These are phyloP conservation scores for Atrichornis clamosus DNA, from an alignment of 2,113 vertebrate genomes.

Conservation along the genomic window DNA sequence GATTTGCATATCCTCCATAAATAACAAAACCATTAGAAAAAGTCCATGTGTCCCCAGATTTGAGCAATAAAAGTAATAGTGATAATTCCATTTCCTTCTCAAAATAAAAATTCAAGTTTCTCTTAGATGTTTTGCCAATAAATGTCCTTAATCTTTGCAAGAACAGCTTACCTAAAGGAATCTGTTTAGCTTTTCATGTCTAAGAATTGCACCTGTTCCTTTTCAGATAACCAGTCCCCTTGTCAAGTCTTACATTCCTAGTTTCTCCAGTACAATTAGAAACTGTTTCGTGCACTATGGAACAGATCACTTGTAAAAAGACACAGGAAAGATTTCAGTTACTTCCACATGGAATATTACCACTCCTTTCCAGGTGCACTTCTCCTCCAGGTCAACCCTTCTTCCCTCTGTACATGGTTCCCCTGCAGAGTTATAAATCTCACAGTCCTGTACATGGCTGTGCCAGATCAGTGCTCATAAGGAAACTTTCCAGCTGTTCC, in stretches of 20 bases:
- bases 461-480: background rate
- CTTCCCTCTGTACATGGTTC: background rate
- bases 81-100: background rate
- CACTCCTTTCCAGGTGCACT: background rate
- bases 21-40: background rate
- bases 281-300: background rate
- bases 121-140: background rate
- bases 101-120: background rate
- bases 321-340: accelerated
- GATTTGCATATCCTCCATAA: background rate
- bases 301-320: background rate
- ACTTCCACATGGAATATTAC: background rate
- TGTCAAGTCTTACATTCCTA: background rate
- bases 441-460: accelerated
- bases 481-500: background rate
- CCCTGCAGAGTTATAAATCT: background rate
- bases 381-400: background rate
- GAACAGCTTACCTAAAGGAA: background rate
- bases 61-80: background rate
- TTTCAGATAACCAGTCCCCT: background rate
- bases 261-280: background rate
- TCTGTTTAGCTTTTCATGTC: background rate
- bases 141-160: background rate
- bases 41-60: background rate
- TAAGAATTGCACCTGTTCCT: conserved; percentile 8